Evolutionary conservation across 2,113 vertebrate species (phyloP).

Genomic region (Pampusana beccarii): DNA sequence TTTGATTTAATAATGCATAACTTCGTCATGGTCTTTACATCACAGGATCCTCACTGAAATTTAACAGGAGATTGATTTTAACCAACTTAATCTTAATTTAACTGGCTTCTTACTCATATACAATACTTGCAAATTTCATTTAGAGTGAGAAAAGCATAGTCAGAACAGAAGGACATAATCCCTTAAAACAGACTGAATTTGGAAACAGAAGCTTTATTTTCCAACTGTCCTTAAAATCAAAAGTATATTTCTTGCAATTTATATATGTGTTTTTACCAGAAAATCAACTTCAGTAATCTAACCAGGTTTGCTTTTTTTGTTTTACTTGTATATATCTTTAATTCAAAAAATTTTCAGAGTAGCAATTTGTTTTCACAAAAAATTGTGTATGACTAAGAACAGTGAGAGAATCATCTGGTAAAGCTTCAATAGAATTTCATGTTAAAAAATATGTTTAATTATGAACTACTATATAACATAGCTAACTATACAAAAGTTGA

Average conservation of each 20-base stretch:
- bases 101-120: background rate
- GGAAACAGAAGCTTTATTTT: background rate
- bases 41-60: background rate
- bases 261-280: background rate
- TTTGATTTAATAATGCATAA: background rate
- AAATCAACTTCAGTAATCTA: background rate
- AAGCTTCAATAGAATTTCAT: background rate
- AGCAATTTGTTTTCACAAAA: background rate
- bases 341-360: background rate
- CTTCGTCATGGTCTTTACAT: background rate
- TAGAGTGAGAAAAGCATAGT: background rate
- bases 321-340: background rate
- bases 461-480: background rate
- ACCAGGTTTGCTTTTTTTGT: background rate
- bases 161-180: background rate
- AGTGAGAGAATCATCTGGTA: background rate
- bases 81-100: background rate
- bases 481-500: no score
- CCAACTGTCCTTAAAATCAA: background rate
- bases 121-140: background rate
- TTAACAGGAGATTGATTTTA: background rate
- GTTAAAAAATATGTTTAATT: background rate
- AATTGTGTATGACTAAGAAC: background rate
- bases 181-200: background rate
- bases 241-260: background rate